Conservation (phyloP, 2,113 vertebrate genomes). For the Callopanchax toddi region DNA sequence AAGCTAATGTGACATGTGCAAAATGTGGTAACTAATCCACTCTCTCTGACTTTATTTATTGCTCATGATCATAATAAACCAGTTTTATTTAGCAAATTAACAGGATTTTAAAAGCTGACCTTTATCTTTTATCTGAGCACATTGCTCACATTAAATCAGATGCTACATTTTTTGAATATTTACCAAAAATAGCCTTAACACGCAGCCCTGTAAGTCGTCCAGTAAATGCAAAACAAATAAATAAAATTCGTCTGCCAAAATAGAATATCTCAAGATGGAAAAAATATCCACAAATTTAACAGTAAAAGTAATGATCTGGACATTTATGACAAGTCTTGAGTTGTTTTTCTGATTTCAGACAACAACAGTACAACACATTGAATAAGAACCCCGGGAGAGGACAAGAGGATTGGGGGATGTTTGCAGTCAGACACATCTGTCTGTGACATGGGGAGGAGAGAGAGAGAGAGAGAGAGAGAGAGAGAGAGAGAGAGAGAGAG, state of each 20-base stretch:
- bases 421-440: constrained; percentile 65
- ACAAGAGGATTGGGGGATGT: constrained; percentile 40
- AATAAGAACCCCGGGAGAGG: constrained; percentile 44
- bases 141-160: neutral
- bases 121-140: neutral
- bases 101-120: neutral
- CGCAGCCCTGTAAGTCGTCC: too few relatives aligned
- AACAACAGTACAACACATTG: constrained; percentile 46
- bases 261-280: too few relatives aligned
- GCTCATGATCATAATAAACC: neutral
- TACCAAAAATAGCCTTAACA: too few relatives aligned
- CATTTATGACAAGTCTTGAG: constrained; percentile 28
- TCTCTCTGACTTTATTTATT: too few relatives aligned
- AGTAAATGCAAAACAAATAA: too few relatives aligned
- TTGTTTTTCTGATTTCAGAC: constrained; percentile 54
- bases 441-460: constrained; percentile 38
- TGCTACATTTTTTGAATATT: neutral
- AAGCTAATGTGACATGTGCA: neutral
- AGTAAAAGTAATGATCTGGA: neutral
- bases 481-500: too few relatives aligned
- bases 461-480: constrained; percentile 46
- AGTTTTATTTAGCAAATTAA: neutral
- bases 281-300: neutral
- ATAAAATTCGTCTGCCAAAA: too few relatives aligned
- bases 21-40: neutral